These are phyloP conservation scores for Xanthia togata DNA, from an alignment of 2,888 invertebrate genomes.

Conservation along the genomic window DNA sequence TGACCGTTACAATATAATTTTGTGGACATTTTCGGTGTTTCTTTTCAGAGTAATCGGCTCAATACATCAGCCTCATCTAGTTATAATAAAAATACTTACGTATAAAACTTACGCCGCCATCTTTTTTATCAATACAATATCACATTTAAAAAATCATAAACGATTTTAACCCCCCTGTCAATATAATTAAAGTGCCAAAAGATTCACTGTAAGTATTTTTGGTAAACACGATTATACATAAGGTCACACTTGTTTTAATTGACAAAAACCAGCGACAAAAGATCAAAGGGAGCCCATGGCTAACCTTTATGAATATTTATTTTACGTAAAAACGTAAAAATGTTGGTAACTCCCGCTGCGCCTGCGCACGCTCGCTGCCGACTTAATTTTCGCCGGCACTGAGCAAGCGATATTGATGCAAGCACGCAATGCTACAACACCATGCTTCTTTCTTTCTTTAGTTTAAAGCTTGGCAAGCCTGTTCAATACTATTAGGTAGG, in stretches of 20 bases:
- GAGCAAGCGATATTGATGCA: conserved; percentile 73
- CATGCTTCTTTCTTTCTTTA: conserved; percentile 33
- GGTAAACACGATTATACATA: not conserved
- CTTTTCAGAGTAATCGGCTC: not conserved
- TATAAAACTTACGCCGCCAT: not conserved
- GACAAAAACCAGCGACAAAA: not conserved
- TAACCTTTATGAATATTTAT: conserved; percentile 15
- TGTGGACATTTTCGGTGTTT: not conserved
- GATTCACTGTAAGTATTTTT: not conserved
- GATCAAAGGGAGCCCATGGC: not conserved
- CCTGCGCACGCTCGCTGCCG: conserved; percentile 75
- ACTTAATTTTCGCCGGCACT: conserved; percentile 83
- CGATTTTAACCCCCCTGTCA: not conserved
- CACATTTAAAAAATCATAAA: not conserved
- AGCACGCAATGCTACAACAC: conserved; percentile 76
- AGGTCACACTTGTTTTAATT: not conserved
- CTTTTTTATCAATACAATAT: not conserved
- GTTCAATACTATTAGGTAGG: too few species aligned
- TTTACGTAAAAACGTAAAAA: conserved; percentile 38
- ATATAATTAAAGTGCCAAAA: not conserved
- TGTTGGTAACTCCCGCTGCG: conserved; percentile 68
- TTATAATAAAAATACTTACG: not conserved
- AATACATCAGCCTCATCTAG: not conserved
- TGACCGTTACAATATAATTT: not conserved
- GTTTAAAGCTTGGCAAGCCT: conserved; percentile 7